Evolutionary conservation across 2,888 invertebrate genomes (phyloP).

Genomic region (Holacanthella duospinosa): DNA sequence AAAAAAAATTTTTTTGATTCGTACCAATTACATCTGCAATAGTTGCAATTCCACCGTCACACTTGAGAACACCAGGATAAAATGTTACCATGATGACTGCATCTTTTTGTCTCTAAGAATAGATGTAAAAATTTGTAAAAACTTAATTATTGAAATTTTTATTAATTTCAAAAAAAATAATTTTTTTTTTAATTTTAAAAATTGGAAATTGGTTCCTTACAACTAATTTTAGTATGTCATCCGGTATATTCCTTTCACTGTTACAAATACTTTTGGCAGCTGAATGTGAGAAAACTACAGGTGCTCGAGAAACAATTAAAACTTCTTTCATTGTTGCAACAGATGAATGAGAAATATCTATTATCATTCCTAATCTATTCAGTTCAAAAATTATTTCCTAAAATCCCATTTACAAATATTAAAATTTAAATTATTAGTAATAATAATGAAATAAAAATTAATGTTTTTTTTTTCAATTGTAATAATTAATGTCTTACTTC

Average conservation of each 20-base stretch:
- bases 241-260: slow-evolving; percentile 50
- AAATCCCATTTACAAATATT: no score
- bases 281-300: slow-evolving; percentile 46
- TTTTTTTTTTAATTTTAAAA: not conserved
- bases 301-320: slow-evolving; percentile 49
- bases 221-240: slow-evolving; percentile 50
- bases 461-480: not conserved
- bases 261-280: slow-evolving; percentile 52
- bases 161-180: not conserved
- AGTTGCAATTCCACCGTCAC: slow-evolving; percentile 37
- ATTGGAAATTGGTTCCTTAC: no score
- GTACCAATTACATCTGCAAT: slow-evolving; percentile 41
- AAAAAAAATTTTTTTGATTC: no score
- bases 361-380: slow-evolving; percentile 59
- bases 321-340: slow-evolving; percentile 53
- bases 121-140: slow-evolving; percentile 5
- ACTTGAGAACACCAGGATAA: slow-evolving; percentile 40
- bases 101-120: slow-evolving; percentile 40
- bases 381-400: slow-evolving; percentile 40
- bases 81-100: slow-evolving; percentile 45
- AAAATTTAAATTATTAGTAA: not conserved
- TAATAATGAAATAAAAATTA: not conserved
- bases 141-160: not conserved
- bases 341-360: slow-evolving; percentile 55
- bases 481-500: slow-evolving; percentile 19